Base-by-base conservation (phyloP, 1,140 invertebrate species). In the Listronotus oregonensis region DNA sequence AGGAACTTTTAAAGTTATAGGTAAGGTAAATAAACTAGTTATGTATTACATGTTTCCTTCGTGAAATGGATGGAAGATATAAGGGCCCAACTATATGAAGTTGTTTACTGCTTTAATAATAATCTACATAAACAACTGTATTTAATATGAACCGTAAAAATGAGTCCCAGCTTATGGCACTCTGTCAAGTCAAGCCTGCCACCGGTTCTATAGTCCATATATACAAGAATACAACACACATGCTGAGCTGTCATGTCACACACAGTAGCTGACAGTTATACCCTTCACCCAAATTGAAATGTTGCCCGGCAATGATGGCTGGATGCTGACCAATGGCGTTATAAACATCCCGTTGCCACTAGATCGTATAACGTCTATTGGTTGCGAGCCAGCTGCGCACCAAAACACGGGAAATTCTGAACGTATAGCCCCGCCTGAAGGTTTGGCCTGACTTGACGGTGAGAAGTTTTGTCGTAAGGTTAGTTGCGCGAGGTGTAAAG, bases 301-400 rank as follows among this genome's bases (percentile, higher is more conserved):
- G 74, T 77, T 77, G 64, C 66, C 55, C 58, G 66, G 69, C 74
- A 77, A 77, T 77, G 73, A 74, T 77, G 75, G 75, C 73, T 77
- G 74, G 72, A 73, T 74, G 64, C 74, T 71, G 69, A 63, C 75
- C 75, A 77, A 77, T 77, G 63, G 64, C 55, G 64, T 59, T 40
- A 44, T 11, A 65, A 68, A 68, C 70, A 75, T 76, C 71, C 59
- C 67, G 61, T 61, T 59, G 72, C 72, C 69, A 71, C 60, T 32
- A 15, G 37, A 66, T 32, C 21, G 18, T 15, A 9, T 8, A n/a
- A 10, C 15, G 59, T 5, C 50, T 17, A 77, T 77, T 77, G 75
- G 75, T 60, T 42, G 59, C 7, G 18, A 34, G 40, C 18, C 14
- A 21, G 50, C 27, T 67, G 76, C 74, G 75, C 75, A 71, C 55